Evolutionary conservation across 2,797 vertebrate species (phyloP).

Genomic region (Sylvilagus floridanus): DNA sequence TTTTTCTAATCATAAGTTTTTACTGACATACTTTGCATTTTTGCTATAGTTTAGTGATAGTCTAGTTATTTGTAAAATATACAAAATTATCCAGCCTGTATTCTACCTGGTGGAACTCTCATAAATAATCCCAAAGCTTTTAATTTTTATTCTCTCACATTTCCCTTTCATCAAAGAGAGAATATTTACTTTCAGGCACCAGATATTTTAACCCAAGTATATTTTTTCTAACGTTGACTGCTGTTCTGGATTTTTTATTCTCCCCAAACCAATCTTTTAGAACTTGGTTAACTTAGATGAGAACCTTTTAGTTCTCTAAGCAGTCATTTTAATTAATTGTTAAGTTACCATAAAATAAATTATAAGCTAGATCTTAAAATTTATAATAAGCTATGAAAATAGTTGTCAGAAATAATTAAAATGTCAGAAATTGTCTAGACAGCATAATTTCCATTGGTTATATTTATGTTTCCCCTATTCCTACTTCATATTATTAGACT

Average conservation of each 20-base stretch:
- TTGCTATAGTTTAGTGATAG: conserved; percentile 34
- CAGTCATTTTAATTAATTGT: conserved; percentile 54
- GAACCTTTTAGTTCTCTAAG: neutral
- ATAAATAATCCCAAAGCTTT: conserved; percentile 39
- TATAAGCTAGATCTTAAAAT: conserved; percentile 22
- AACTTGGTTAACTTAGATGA: conserved; percentile 47
- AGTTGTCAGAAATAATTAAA: conserved; percentile 55
- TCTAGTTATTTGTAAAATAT: conserved; percentile 44
- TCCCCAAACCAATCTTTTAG: neutral
- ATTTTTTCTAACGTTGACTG: neutral
- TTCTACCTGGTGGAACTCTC: conserved; percentile 22
- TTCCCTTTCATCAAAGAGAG: conserved; percentile 19
- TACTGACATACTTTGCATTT: conserved; percentile 51
- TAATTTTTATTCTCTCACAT: conserved; percentile 46
- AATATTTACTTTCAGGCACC: neutral
- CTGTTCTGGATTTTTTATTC: conserved; percentile 7
- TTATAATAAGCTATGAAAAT: conserved; percentile 18
- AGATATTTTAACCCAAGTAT: neutral
- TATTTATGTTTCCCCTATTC: neutral
- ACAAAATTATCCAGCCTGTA: neutral
- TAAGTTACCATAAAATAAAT: conserved; percentile 34
- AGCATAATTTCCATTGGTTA: neutral
- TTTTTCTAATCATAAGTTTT: conserved; percentile 49
- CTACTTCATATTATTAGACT: neutral
- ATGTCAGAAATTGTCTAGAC: conserved; percentile 25